Conservation (phyloP, 1,140 invertebrate genomes). For the Zophobas morio region DNA sequence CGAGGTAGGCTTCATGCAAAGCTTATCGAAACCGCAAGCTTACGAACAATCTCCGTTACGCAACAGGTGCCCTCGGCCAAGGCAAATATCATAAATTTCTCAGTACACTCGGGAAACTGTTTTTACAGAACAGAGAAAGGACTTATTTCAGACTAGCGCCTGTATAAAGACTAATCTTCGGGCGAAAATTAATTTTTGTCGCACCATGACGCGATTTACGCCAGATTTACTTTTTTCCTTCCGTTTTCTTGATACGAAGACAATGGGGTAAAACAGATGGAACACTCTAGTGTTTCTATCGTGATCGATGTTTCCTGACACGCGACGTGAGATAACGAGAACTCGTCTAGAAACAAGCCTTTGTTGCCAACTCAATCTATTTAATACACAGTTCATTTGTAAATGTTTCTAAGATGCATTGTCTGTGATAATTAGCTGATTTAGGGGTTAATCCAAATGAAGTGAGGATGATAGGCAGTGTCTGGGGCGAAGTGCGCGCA, state of each 20-base stretch:
- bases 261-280: slow-evolving; percentile 1
- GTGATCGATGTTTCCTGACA: slow-evolving; percentile 40
- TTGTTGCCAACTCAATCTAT: slow-evolving; percentile 38
- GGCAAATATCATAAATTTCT: slow-evolving; percentile 47
- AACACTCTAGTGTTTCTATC: slow-evolving; percentile 13
- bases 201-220: slow-evolving; percentile 5
- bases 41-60: slow-evolving; percentile 38
- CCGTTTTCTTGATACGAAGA: slow-evolving; percentile 1
- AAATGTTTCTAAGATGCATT: slow-evolving; percentile 23
- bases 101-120: slow-evolving; percentile 22
- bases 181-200: slow-evolving; percentile 15
- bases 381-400: slow-evolving; percentile 22
- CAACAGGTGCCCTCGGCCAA: slow-evolving; percentile 47
- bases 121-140: neutral
- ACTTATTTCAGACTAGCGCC: slow-evolving; percentile 13
- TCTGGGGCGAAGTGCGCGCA: neutral
- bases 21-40: slow-evolving; percentile 43
- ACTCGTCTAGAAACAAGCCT: slow-evolving; percentile 23
- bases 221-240: slow-evolving; percentile 3
- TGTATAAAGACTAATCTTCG: slow-evolving; percentile 6
- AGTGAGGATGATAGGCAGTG: neutral
- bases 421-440: slow-evolving; percentile 22
- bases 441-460: neutral
- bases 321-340: slow-evolving; percentile 22
- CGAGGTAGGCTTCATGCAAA: slow-evolving; percentile 43